Evolutionary conservation across 1,140 invertebrate species (phyloP).

Genomic region (Tetramorium parvispinum): DNA sequence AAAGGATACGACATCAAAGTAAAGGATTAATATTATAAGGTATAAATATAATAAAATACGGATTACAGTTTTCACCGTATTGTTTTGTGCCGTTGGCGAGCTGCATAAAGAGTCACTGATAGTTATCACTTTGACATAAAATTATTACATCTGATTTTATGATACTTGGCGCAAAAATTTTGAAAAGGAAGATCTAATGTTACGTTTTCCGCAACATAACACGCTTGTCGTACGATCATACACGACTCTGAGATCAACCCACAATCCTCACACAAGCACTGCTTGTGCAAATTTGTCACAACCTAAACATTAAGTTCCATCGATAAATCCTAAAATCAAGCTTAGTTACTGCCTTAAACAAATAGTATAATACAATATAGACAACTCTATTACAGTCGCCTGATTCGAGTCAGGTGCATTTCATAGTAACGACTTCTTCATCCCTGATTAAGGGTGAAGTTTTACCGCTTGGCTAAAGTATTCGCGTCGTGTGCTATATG

Average conservation of each 20-base stretch:
- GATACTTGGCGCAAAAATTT: conserved; percentile 32
- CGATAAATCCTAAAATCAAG: conserved; percentile 70
- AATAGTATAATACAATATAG: conserved; percentile 76
- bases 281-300: conserved; percentile 64
- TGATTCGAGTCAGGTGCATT: conserved; percentile 66
- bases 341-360: conserved; percentile 73
- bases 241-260: conserved; percentile 57
- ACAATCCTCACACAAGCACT: conserved; percentile 64
- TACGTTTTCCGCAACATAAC: conserved; percentile 59
- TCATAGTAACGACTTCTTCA: conserved; percentile 57
- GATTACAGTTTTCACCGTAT: conserved; percentile 68
- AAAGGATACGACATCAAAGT: conserved; percentile 42
- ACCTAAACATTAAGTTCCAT: conserved; percentile 72
- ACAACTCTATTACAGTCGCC: conserved; percentile 69
- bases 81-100: conserved; percentile 62
- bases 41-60: conserved; percentile 75
- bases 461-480: conserved; percentile 63
- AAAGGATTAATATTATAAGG: conserved; percentile 1
- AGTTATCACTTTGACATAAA: conserved; percentile 30
- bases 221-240: conserved; percentile 48
- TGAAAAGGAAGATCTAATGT: conserved; percentile 55
- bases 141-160: conserved; percentile 30
- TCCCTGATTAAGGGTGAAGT: conserved; percentile 49
- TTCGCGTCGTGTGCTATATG: conserved; percentile 48
- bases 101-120: conserved; percentile 69